Evolutionary conservation across 2,888 invertebrate genomes (phyloP).

Genomic region (Megamerina dolium): DNA sequence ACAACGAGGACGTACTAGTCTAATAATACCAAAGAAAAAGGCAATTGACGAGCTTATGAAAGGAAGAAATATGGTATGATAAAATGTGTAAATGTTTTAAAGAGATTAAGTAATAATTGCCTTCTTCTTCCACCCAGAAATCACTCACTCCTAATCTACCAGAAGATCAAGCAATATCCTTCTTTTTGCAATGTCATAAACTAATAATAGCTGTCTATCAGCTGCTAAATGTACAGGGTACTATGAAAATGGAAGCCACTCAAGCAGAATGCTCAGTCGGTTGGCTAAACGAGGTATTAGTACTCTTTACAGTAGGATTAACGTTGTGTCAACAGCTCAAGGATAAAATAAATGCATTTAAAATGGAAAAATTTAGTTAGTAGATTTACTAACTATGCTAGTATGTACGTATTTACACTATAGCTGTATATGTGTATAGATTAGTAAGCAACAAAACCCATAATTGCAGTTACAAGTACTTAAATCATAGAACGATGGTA

Average conservation of each 20-base stretch:
- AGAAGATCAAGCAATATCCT: conserved; percentile 88
- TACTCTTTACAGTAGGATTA: conserved; percentile 79
- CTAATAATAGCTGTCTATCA: conserved; percentile 90
- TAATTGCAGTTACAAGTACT: no score
- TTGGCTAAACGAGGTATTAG: conserved; percentile 88
- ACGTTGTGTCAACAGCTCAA: conserved; percentile 90
- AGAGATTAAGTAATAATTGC: not conserved
- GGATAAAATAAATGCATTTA: conserved; percentile 69
- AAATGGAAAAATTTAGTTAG: conserved; percentile 19
- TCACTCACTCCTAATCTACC: conserved; percentile 84
- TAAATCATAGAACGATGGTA: no score
- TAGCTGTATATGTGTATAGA: no score
- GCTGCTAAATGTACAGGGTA: conserved; percentile 72
- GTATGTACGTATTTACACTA: conserved; percentile 13
- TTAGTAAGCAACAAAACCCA: no score
- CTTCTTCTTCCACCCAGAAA: conserved; percentile 61
- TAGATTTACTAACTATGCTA: conserved; percentile 1
- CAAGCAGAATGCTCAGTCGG: conserved; percentile 89
- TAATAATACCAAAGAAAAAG: conserved; percentile 87
- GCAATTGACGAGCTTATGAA: conserved; percentile 90
- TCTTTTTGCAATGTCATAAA: conserved; percentile 93
- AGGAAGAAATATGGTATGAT: conserved; percentile 80
- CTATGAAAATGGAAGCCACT: conserved; percentile 78
- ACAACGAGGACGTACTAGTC: conserved; percentile 76
- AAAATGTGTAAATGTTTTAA: conserved; percentile 4